Conservation (phyloP, 2,888 invertebrate genomes). For the Tetrapedia diversipes region DNA sequence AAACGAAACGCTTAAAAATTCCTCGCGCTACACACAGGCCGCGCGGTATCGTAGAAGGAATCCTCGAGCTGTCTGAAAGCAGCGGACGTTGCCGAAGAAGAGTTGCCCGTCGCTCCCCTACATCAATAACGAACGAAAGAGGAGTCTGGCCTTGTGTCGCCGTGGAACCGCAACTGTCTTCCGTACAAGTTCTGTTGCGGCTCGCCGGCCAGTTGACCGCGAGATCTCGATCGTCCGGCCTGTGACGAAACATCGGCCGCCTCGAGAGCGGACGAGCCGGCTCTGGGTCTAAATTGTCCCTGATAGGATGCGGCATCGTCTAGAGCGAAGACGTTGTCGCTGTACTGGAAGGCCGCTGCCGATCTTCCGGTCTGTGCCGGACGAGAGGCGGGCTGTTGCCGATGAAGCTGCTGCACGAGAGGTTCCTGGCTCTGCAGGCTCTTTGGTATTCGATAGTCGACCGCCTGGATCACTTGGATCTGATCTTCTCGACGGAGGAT, state of each 20-base stretch:
- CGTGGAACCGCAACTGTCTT: slow-evolving; percentile 73
- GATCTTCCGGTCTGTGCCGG: slow-evolving; percentile 24
- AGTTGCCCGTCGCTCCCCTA: background rate
- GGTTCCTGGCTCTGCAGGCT: slow-evolving; percentile 68
- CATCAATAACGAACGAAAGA: slow-evolving; percentile 73
- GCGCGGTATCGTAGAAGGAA: background rate
- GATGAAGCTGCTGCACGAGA: slow-evolving; percentile 62
- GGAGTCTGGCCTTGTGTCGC: slow-evolving; percentile 72
- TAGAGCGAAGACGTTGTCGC: slow-evolving; percentile 26
- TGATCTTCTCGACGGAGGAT: slow-evolving; percentile 74
- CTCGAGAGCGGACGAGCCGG: background rate
- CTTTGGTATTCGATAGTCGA: slow-evolving; percentile 76
- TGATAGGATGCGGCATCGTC: slow-evolving; percentile 44
- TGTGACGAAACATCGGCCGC: background rate
- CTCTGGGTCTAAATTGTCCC: background rate
- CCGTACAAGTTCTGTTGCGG: slow-evolving; percentile 73
- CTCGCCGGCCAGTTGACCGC: slow-evolving; percentile 40
- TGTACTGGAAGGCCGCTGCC: slow-evolving; percentile 27
- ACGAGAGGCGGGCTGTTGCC: slow-evolving; percentile 51
- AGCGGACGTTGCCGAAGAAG: background rate
- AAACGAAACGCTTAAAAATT: too few species aligned
- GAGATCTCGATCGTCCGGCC: slow-evolving; percentile 17
- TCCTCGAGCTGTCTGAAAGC: slow-evolving; percentile 10
- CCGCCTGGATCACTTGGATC: slow-evolving; percentile 75
- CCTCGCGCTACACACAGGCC: too few species aligned